These are phyloP conservation scores for Podilymbus podiceps DNA, from an alignment of 2,113 vertebrate genomes.

Conservation along the genomic window DNA sequence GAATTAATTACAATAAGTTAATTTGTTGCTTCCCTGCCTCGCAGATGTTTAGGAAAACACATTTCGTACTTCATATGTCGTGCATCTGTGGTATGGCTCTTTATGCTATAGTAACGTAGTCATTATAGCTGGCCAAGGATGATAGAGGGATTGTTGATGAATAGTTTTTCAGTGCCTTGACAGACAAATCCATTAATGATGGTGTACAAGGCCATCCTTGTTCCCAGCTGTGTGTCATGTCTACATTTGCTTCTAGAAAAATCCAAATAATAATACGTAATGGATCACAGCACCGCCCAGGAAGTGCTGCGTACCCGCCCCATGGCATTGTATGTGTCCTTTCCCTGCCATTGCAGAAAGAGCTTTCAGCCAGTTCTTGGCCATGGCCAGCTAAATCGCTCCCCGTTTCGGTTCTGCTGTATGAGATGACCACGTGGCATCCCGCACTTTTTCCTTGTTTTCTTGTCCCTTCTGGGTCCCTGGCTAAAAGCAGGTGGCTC, in stretches of 20 bases:
- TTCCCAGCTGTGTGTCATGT: neutral
- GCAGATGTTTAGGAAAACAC: neutral
- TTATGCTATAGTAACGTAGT: neutral
- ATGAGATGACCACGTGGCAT: neutral
- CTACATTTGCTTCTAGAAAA: neutral
- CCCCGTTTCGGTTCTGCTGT: accelerated
- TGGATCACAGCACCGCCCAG: accelerated
- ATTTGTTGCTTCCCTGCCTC: neutral
- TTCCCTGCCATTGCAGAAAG: neutral
- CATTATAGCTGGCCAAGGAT: neutral
- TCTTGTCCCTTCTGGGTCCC: neutral
- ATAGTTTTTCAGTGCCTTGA: neutral
- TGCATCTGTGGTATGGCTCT: neutral
- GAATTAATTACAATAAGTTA: neutral
- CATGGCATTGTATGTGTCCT: neutral
- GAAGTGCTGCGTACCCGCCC: neutral
- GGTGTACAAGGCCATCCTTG: neutral
- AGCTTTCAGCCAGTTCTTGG: neutral
- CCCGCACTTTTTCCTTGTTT: accelerated
- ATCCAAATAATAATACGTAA: neutral
- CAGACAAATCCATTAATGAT: neutral
- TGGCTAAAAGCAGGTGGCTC: neutral
- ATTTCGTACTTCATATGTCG: neutral
- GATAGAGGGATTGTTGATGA: neutral
- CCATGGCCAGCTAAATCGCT: neutral